Evolutionary conservation across 2,797 vertebrate genomes (phyloP).

Genomic region (Myripristis murdjan): DNA sequence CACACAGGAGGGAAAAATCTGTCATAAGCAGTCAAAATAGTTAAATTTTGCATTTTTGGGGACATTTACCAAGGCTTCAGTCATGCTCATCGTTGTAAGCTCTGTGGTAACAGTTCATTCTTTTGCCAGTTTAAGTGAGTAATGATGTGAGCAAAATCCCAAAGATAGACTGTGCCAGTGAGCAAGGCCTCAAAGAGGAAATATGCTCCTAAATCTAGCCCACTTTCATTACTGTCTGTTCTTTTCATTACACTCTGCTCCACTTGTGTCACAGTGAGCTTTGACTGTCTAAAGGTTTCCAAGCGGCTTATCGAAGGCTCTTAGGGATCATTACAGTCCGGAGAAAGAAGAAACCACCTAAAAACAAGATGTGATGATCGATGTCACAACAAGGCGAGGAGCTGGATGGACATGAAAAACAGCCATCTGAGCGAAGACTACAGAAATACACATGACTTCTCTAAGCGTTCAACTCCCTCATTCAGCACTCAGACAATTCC

Average conservation of each 20-base stretch:
- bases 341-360: slow-evolving; percentile 17
- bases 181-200: slow-evolving; percentile 46
- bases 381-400: slow-evolving; percentile 1
- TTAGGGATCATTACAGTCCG: slow-evolving; percentile 47
- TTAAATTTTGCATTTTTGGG: slow-evolving; percentile 39
- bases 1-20: no score
- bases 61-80: slow-evolving; percentile 40
- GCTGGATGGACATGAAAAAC: slow-evolving; percentile 3
- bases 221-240: slow-evolving; percentile 64
- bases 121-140: slow-evolving; percentile 18
- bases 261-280: slow-evolving; percentile 73
- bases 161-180: slow-evolving; percentile 26
- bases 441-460: no score
- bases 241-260: slow-evolving; percentile 65
- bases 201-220: slow-evolving; percentile 58
- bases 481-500: slow-evolving; percentile 35
- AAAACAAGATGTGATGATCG: neutral
- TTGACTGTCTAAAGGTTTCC: slow-evolving; percentile 68
- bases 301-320: slow-evolving; percentile 67
- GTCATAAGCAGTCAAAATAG: slow-evolving; percentile 53
- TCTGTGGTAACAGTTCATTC: slow-evolving; percentile 3
- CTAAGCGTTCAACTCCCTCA: neutral
- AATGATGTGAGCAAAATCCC: slow-evolving; percentile 30
- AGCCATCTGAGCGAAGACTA: no score
- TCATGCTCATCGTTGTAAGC: slow-evolving; percentile 21